Percentiles rank a stretch among this genome's conserved stretches.
phyloP scores from a whole-genome alignment of 2,888 invertebrate genomes.

The Encarsia formosa region DNA sequence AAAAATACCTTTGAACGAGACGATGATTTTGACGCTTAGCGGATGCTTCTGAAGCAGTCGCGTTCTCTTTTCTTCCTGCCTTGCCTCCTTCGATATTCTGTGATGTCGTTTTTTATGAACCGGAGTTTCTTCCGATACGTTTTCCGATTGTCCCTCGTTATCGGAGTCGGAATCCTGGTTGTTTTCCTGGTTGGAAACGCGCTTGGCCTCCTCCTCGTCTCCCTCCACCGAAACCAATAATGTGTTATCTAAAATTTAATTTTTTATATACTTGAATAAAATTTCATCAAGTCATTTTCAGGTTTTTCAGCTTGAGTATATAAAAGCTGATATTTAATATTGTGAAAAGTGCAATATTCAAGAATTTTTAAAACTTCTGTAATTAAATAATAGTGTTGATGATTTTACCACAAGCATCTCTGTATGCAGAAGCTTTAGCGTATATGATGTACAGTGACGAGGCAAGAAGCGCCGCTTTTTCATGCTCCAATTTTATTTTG shows the following conservation, averaged over 20 bases:
- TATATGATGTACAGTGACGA: constrained; percentile 81
- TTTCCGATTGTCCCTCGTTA: constrained; percentile 55
- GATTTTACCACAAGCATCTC: constrained; percentile 65
- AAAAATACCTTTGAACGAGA: constrained; percentile 55
- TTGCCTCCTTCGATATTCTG: constrained; percentile 62
- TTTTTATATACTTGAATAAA: neutral
- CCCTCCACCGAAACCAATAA: constrained; percentile 52
- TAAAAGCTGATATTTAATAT: neutral
- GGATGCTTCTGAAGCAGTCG: constrained; percentile 70
- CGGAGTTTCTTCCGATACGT: constrained; percentile 52
- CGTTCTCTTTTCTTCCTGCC: constrained; percentile 65
- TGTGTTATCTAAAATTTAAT: constrained; percentile 35
- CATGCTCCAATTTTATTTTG: constrained; percentile 72
- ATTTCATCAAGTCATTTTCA: neutral
- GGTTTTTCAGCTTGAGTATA: neutral
- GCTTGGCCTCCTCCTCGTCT: constrained; percentile 55
- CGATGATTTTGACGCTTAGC: constrained; percentile 62
- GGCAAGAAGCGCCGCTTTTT: constrained; percentile 71
- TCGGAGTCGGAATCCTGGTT: constrained; percentile 69
- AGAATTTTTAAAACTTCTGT: neutral
- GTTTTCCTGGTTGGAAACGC: constrained; percentile 53
- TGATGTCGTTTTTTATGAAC: constrained; percentile 65
- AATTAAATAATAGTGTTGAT: neutral
- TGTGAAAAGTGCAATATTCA: too few species aligned
- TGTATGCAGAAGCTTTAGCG: constrained; percentile 78